Conservation (phyloP, 2,113 vertebrate genomes). For the Rhadina sibilatrix region DNA sequence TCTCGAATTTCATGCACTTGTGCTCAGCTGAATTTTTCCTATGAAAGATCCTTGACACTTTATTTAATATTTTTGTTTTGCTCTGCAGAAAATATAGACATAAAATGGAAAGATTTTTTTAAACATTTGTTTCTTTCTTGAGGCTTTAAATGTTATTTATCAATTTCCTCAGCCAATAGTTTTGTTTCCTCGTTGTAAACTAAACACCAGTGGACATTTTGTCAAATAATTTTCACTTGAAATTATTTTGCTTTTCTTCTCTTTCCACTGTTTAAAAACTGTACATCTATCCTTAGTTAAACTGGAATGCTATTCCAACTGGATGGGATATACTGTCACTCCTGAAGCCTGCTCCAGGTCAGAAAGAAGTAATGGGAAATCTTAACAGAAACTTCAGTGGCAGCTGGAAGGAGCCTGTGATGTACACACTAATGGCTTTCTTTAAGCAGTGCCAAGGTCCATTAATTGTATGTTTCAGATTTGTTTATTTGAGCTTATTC, state of each 20-base stretch:
- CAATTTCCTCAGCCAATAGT: not conserved
- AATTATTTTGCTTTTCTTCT: not conserved
- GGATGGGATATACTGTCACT: not conserved
- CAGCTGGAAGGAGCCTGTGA: not conserved
- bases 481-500: not conserved
- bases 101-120: not conserved
- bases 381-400: not conserved
- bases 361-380: not conserved
- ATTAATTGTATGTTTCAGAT: not conserved
- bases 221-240: not conserved
- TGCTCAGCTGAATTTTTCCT: not conserved
- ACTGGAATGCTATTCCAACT: not conserved
- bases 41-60: not conserved
- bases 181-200: not conserved
- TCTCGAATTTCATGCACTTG: not conserved
- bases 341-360: not conserved
- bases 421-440: not conserved
- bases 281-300: not conserved
- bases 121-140: not conserved
- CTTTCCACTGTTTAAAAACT: not conserved
- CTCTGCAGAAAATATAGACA: not conserved
- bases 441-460: not conserved
- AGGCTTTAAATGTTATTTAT: not conserved
- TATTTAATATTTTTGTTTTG: not conserved
- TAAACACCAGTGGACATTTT: not conserved